Evolutionary conservation across 2,113 vertebrate genomes (phyloP), one percentile per base, ranked within the genome.

Genomic region (Oreotragus oreotragus): DNA sequence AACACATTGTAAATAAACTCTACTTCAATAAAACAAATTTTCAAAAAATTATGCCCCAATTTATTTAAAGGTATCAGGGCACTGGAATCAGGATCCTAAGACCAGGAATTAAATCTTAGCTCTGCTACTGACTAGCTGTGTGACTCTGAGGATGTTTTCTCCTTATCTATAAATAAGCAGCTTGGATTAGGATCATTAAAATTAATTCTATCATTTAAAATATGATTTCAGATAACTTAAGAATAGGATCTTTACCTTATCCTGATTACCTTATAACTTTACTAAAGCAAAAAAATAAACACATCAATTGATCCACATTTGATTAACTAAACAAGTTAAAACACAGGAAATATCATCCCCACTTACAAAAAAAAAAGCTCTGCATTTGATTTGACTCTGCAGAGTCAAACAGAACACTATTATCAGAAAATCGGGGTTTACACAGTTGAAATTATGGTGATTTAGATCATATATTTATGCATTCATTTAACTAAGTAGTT

Each of bases 401-500:
- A 84, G 28, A 80, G 49, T 90, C 58, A 93, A 47, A 89, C 25
- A 96, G 30, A 94, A 97, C 21, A 62, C 36, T 13, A 77, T 3
- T 70, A 25, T 88, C 49, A 85, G 77, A 88, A 94, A 90, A 88
- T 4, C 21, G 1, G 27, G 66, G 25, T 36, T 30, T 36, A 62
- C 6, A 51, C 16, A 90, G 49, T 36, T 77, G 27, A 96, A 91
- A 51, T 97, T 60, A 93, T 3, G 14, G 62, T 93, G 39, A 73
- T 70, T 91, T 85, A 84, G 92, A 84, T 79, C 45, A 87, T 62
- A 90, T 91, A 70, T 97, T 84, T 79, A 73, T 94, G 55, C 33
- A 90, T 57, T 96, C 81, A 64, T 91, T 89, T 96, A 70, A 84
- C 84, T 80, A 96, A 62, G 70, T 10, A 23, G 62, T 83, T 96